A percentile compares a stretch with the other conserved stretches of the same genome.
Conservation (phyloP, 2,888 invertebrate species). For the Gordius sp. region DNA sequence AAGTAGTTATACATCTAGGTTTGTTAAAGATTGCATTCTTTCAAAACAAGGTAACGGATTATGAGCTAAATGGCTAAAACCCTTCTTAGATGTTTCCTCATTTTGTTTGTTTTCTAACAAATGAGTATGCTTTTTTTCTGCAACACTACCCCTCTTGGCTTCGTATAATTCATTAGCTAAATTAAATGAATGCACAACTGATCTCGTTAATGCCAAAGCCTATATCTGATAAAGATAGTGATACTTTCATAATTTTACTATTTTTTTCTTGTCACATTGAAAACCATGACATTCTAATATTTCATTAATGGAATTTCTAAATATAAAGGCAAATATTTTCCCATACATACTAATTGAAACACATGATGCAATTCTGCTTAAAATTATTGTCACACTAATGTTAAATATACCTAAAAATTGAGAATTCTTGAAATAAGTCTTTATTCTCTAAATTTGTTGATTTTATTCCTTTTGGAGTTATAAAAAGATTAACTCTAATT, state of each 20-base stretch:
- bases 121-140: too few species aligned
- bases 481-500: not conserved
- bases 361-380: constrained; percentile 8
- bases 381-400: not conserved
- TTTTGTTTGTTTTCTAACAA: too few species aligned
- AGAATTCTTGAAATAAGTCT: constrained; percentile 3
- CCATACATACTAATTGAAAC: not conserved
- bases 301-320: constrained; percentile 14
- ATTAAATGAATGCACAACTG: constrained; percentile 11
- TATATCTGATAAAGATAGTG: too few species aligned
- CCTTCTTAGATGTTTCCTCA: too few species aligned
- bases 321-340: constrained; percentile 13
- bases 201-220: not conserved
- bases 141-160: not conserved
- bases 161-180: constrained; percentile 6
- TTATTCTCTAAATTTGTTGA: not conserved
- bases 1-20: too few species aligned
- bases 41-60: too few species aligned
- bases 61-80: too few species aligned
- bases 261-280: constrained; percentile 11
- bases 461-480: constrained; percentile 8
- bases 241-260: constrained; percentile 8
- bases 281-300: constrained; percentile 6
- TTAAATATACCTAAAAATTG: not conserved
- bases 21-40: too few species aligned